Evolutionary conservation across 2,888 invertebrate species (phyloP).

Genomic region (Lasioglossum villosulum): DNA sequence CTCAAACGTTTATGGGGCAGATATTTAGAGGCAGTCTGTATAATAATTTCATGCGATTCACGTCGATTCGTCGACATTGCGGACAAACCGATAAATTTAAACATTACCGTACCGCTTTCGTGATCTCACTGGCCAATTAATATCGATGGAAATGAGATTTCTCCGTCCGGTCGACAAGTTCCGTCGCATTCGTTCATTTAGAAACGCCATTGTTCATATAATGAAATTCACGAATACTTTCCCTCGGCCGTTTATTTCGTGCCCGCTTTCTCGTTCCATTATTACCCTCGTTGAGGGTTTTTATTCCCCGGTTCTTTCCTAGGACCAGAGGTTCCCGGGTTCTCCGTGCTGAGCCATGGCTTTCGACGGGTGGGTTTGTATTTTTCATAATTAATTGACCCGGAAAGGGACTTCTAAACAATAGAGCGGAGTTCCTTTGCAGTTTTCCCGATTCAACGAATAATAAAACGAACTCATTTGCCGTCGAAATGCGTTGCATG

Average conservation of each 20-base stretch:
- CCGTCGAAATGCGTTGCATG: conserved; percentile 1
- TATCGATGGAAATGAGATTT: not conserved
- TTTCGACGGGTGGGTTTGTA: conserved; percentile 30
- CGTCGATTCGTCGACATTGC: not conserved
- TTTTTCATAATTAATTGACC: conserved; percentile 57
- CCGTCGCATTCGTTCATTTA: conserved; percentile 44
- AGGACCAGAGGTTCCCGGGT: conserved; percentile 13
- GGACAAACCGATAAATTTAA: not conserved
- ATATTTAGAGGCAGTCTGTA: not conserved
- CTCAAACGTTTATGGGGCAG: not conserved
- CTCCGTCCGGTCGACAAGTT: conserved; percentile 38
- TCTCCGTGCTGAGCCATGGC: not conserved
- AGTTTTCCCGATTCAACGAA: conserved; percentile 36
- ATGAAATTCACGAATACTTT: conserved; percentile 60
- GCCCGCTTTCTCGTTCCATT: conserved; percentile 40
- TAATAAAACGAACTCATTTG: conserved; percentile 35
- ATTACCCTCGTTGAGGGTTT: conserved; percentile 54
- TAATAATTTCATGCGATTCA: not conserved
- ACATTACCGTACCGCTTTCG: not conserved
- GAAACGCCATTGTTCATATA: conserved; percentile 51
- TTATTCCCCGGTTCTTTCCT: conserved; percentile 49
- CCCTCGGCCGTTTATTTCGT: conserved; percentile 48
- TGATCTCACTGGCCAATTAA: not conserved
- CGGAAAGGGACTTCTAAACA: conserved; percentile 35
- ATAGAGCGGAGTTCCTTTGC: conserved; percentile 27